Base-by-base conservation (phyloP, 2,797 vertebrate species). In the Miichthys miiuy region DNA sequence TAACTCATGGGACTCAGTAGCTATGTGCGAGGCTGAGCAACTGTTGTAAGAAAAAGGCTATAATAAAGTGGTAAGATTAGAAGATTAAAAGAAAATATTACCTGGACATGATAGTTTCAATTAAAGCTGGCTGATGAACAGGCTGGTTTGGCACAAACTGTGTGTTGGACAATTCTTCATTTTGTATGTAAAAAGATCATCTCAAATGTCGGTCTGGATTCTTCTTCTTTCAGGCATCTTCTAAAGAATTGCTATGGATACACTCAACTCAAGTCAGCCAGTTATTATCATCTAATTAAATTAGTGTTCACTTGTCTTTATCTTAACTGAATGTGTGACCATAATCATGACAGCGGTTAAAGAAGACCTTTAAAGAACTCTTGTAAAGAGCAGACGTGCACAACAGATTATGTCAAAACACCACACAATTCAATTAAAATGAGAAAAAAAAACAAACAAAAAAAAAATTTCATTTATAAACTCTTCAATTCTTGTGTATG, bases 321-420 rank as follows among this genome's bases (percentile, higher is more conserved):
- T 75, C 52, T 68, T 50, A 23, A 76, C 4, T 30, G 10, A 60
- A 61, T 38, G 21, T 25, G 69, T 3, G 13, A 69, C 5, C 0
- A 14, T 41, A 46, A 55, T 70, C 21, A 61, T 65, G 62, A 72
- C 58, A 66, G 58, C 57, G 41, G 30, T n/a, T 25, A 44, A 44
- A 23, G 30, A 16, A 66, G 20, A 42, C 27, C 8, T 73, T 72
- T n/a, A 4, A 48, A 51, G 17, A 58, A 11, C 66, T 51, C 25
- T 34, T 42, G 54, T 52, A 55, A 65, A 56, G 12, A 67, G 30
- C 30, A 8, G 25, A 25, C 8, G 42, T 17, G 48, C 68, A 46
- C 27, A 64, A 54, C 6, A 68, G 44, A 73, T 71, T 46, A 46
- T 17, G 65, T 72, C 52, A 51, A 27, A 81, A 63, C 20, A 79